A percentile compares a stretch with the other conserved stretches of the same genome.
Conservation (phyloP, 2,888 invertebrate genomes). For the Microctonus aethiopoides region DNA sequence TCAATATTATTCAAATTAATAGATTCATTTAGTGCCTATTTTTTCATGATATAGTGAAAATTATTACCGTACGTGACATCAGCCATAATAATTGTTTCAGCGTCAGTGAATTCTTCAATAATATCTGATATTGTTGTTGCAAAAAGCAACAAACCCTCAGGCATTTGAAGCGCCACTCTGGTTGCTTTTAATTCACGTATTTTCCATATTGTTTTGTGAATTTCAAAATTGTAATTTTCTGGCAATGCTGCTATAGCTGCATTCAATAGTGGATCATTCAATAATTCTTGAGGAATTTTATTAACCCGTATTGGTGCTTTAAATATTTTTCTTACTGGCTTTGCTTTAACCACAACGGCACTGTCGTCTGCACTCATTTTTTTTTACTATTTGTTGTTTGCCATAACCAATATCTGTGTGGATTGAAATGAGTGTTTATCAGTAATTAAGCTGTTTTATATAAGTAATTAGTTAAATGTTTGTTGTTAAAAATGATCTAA, state of each 20-base stretch:
- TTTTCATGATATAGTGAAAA: too few species aligned
- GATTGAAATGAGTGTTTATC: too few species aligned
- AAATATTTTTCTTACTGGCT: constrained; percentile 82
- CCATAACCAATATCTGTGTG: too few species aligned
- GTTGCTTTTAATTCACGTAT: constrained; percentile 85
- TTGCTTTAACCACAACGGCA: constrained; percentile 79
- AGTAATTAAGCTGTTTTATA: too few species aligned
- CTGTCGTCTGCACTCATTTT: constrained; percentile 58
- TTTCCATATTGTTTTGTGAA: constrained; percentile 97
- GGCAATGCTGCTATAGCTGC: constrained; percentile 83
- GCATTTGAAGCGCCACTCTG: constrained; percentile 95
- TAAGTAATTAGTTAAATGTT: too few species aligned
- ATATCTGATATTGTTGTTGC: constrained; percentile 94
- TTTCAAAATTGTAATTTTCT: constrained; percentile 96
- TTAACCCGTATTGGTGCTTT: constrained; percentile 80
- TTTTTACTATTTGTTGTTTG: background rate
- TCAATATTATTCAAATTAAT: too few species aligned
- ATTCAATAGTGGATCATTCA: constrained; percentile 80
- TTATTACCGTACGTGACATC: constrained; percentile 94
- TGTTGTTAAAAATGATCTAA: too few species aligned
- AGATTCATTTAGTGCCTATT: too few species aligned
- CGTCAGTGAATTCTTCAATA: constrained; percentile 86
- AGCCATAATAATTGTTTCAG: constrained; percentile 96
- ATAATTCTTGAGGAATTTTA: constrained; percentile 83
- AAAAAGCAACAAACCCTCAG: constrained; percentile 94